These are phyloP conservation scores for Pontoporia blainvillei DNA, from an alignment of 2,113 vertebrate genomes.

Conservation along the genomic window DNA sequence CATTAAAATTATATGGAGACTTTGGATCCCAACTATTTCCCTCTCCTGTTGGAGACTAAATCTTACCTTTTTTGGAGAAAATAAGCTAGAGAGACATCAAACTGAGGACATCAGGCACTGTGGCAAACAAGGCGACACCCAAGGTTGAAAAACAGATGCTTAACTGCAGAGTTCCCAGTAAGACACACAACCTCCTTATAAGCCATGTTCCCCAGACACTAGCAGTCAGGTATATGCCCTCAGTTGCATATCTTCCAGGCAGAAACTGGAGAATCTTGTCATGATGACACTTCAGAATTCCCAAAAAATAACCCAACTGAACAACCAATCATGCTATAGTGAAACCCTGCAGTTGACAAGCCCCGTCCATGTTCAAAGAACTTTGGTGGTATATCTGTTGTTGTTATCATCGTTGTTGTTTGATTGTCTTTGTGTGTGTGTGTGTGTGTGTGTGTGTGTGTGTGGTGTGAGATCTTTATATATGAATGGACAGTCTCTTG, in stretches of 20 bases:
- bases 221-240: not conserved
- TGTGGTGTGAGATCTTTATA: not conserved
- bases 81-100: not conserved
- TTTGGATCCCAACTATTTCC: not conserved
- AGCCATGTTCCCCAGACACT: not conserved
- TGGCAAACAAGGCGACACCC: not conserved
- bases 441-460: not conserved
- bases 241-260: not conserved
- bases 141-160: not conserved
- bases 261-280: not conserved
- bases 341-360: not conserved
- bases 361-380: not conserved
- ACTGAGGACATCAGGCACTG: not conserved
- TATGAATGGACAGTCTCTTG: not conserved
- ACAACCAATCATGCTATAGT: not conserved
- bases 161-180: not conserved
- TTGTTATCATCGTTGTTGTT: not conserved
- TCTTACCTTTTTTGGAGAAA: constrained; percentile 6
- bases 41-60: not conserved
- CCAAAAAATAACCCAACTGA: not conserved
- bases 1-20: not conserved
- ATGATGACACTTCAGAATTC: not conserved
- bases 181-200: not conserved
- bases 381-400: not conserved
- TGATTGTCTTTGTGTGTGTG: not conserved